Base-by-base conservation (phyloP, 2,888 invertebrate genomes). In the Latheticus oryzae region DNA sequence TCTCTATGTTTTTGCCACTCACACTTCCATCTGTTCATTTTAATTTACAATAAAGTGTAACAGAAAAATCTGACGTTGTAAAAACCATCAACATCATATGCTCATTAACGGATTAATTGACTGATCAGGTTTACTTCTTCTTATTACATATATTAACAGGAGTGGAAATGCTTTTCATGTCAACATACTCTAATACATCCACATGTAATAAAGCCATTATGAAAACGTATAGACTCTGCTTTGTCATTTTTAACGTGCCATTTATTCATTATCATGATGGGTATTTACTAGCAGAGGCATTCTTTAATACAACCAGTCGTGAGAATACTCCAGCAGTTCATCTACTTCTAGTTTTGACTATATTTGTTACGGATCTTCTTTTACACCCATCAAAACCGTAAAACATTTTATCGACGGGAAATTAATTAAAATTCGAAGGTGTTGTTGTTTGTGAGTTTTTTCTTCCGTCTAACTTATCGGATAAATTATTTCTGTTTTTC, bases 391-490 rank as follows among this genome's bases (percentile, higher is more conserved):
- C 54, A 47, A 40, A 58, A 58, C 47, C 50, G 40, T 54, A 54
- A 45, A 42, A 53, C 50, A 48, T 53, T 58, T 58, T 58, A 54
- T 40, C 30, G 54, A 58, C 43, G 30, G 12, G 47, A 35, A 59
- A 59, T 59, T 59, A 59, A 59, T 59, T 59, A 55, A 55, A 59
- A 55, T 53, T 53, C 58, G 53, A 8, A 50, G 33, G 48, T 56
- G 48, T 56, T 50, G 42, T 8, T 19, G n/a, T 8, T 40, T 4
- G 8, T 3, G 7, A 8, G 37, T 21, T 37, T 37, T 40, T 43
- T 28, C 28, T 24, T 24, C 35, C 11, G 19, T 17, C 33, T 21
- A 45, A 56, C 23, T 50, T 40, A 32, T 33, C 28, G 26, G 30
- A 56, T 48, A 33, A 57, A 24, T 56, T 56, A 50, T 56, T 56